Conservation (phyloP, 2,888 invertebrate species). For the Ochropacha duplaris region DNA sequence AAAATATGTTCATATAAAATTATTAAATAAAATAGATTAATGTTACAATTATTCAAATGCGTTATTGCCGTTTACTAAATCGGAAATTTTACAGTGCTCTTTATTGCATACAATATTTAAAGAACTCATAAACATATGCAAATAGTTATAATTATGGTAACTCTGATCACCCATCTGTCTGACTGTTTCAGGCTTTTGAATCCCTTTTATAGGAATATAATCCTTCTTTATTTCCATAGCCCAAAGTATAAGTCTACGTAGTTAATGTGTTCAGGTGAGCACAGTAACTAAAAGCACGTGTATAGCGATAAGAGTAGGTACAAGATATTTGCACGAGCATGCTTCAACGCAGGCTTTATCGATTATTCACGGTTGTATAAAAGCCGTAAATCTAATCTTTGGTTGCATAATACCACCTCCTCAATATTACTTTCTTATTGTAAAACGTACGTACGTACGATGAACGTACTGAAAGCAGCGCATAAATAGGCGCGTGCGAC, state of each 20-base stretch:
- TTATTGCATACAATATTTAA: too few species aligned
- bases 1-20: too few species aligned
- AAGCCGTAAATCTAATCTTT: conserved; percentile 50
- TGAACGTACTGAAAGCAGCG: conserved; percentile 30
- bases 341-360: conserved; percentile 38
- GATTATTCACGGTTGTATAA: conserved; percentile 58
- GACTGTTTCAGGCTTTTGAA: too few species aligned
- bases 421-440: conserved; percentile 22
- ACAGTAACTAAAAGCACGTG: conserved; percentile 64
- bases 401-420: conserved; percentile 47
- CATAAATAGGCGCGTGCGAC: conserved; percentile 41
- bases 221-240: conserved; percentile 7
- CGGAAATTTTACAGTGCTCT: too few species aligned
- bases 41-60: too few species aligned
- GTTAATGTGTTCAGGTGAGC: too few species aligned
- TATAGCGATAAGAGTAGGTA: conserved; percentile 58
- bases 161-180: too few species aligned
- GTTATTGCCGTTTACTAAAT: too few species aligned
- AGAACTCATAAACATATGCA: too few species aligned
- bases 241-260: conserved; percentile 8
- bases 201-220: conserved; percentile 1
- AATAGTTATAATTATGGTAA: too few species aligned
- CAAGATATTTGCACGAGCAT: conserved; percentile 42
- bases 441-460: conserved; percentile 17
- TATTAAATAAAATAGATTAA: too few species aligned